Evolutionary conservation across 2,888 invertebrate genomes (phyloP).

Genomic region (Isotomurus palustris): DNA sequence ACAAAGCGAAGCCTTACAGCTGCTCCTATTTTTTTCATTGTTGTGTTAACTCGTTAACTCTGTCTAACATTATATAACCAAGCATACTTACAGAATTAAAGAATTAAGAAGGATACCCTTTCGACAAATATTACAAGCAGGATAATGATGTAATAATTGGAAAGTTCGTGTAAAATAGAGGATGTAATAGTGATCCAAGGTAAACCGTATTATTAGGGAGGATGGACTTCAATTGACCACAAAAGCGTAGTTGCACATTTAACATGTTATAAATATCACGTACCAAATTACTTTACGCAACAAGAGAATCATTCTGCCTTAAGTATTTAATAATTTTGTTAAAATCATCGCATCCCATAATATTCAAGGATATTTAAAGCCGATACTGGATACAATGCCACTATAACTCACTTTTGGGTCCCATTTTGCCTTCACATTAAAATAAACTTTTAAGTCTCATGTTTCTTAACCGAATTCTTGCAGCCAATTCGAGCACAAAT

Average conservation of each 20-base stretch:
- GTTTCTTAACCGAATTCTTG: too few relatives aligned
- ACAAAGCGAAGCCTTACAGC: background rate
- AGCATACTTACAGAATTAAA: background rate
- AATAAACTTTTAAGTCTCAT: too few relatives aligned
- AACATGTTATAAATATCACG: too few relatives aligned
- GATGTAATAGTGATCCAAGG: too few relatives aligned
- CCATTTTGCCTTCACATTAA: conserved; percentile 9
- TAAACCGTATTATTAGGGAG: background rate
- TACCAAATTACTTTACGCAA: too few relatives aligned
- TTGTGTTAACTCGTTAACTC: background rate
- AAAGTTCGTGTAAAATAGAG: too few relatives aligned
- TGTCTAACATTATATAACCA: background rate
- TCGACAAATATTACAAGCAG: too few relatives aligned
- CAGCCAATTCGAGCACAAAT: too few relatives aligned
- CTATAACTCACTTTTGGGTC: conserved; percentile 5
- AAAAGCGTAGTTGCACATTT: too few relatives aligned
- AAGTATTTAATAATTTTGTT: background rate
- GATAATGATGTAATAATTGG: too few relatives aligned
- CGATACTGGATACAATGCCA: background rate
- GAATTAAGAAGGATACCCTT: background rate
- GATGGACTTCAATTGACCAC: background rate
- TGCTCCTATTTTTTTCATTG: background rate
- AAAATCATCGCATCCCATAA: background rate
- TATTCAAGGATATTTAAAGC: background rate
- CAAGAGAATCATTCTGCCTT: conserved; percentile 3